A percentile compares a stretch with the other conserved stretches of the same genome.
These are phyloP conservation scores for Drosophila nigricruria DNA, from an alignment of 2,888 invertebrate genomes.

Conservation along the genomic window DNA sequence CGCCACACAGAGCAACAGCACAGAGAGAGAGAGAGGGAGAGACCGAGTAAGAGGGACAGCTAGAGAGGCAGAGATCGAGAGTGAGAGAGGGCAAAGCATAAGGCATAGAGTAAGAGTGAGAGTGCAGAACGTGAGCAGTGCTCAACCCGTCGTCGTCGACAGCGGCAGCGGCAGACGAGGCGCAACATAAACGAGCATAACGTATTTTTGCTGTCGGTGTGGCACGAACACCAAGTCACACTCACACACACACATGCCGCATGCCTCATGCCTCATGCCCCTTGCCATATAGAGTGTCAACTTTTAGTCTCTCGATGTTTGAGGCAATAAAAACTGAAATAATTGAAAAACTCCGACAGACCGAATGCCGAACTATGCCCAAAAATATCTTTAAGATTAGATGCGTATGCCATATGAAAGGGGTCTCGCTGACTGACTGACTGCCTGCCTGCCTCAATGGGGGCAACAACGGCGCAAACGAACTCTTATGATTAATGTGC, in stretches of 20 bases:
- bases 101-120: constrained; percentile 17
- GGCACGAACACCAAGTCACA: constrained; percentile 51
- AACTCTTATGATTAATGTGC: constrained; percentile 74
- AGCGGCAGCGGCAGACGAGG: constrained; percentile 42
- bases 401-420: constrained; percentile 61
- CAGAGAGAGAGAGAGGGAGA: constrained; percentile 6
- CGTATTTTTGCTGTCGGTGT: constrained; percentile 80
- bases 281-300: constrained; percentile 66
- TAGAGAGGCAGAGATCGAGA: constrained; percentile 3
- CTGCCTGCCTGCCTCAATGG: constrained; percentile 59
- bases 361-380: constrained; percentile 53
- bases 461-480: constrained; percentile 44
- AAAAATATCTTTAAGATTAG: constrained; percentile 77
- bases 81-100: constrained; percentile 13
- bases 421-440: constrained; percentile 51
- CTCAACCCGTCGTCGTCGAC: constrained; percentile 36
- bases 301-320: constrained; percentile 73
- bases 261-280: constrained; percentile 11
- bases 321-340: constrained; percentile 75
- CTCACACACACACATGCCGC: constrained; percentile 37
- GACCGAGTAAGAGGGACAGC: background rate
- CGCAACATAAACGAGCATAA: constrained; percentile 78
- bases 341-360: constrained; percentile 66
- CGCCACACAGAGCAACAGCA: constrained; percentile 16
- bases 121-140: constrained; percentile 61